Conservation (phyloP, 2,113 vertebrate species). For the Asarcornis scutulata region DNA sequence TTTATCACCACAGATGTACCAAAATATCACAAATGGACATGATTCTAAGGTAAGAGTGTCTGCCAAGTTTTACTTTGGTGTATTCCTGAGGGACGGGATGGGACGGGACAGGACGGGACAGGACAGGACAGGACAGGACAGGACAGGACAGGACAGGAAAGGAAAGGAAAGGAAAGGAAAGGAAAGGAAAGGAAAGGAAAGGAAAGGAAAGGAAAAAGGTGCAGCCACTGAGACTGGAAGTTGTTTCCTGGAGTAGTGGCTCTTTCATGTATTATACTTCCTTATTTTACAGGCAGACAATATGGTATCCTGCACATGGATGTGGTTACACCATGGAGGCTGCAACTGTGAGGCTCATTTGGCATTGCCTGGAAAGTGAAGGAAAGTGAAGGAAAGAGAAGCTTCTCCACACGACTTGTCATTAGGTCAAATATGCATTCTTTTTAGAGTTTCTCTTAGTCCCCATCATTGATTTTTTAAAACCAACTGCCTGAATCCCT, state of each 20-base stretch:
- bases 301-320: neutral
- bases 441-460: conserved; percentile 1
- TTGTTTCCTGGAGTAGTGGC: neutral
- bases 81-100: too few relatives aligned
- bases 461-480: neutral
- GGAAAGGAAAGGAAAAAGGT: neutral
- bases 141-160: too few relatives aligned
- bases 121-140: too few relatives aligned
- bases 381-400: neutral
- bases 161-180: too few relatives aligned
- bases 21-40: neutral
- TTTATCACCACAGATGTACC: neutral
- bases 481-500: neutral
- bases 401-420: neutral
- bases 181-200: too few relatives aligned
- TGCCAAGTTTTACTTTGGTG: neutral
- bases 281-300: neutral
- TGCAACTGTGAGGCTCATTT: neutral
- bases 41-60: neutral
- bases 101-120: too few relatives aligned
- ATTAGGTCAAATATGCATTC: neutral
- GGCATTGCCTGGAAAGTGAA: neutral
- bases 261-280: neutral
- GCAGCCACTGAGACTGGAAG: neutral
- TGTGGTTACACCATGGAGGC: neutral